Base-by-base conservation (phyloP, 35 echinoderm and acorn worm species). In the Heliocidaris tuberculata region DNA sequence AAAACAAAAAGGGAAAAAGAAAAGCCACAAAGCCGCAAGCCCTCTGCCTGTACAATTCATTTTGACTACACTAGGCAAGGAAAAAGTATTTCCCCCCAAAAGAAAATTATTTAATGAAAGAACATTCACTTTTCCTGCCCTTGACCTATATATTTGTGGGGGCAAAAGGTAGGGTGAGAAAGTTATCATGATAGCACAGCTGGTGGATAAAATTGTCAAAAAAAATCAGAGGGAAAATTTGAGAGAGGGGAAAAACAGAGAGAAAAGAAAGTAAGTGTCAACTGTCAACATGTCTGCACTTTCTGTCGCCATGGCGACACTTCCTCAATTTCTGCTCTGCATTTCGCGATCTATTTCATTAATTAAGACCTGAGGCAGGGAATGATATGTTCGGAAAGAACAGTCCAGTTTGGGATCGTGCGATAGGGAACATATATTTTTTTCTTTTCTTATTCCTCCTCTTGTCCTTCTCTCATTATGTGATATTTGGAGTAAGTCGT, bases 311-410 rank as follows among this genome's bases (percentile, higher is more conserved):
- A 48, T 89, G 31, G 29, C 87, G 19, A 89, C 47, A 19, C 31
- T 89, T 89, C 87, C 87, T 89, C 31, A 48, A 48, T 47, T 89
- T 89, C 47, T 47, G 47, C 87, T 47, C 87, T 48, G 31, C 87
- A 32, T 48, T 48, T 48, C 87, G 87, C 87, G 87, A 89, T 89
- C 87, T 89, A 89, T 89, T 89, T 89, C 87, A 89, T 89, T 89
- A 89, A 89, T 89, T 32, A 89, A 48, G 87, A 48, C 87, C 87
- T 12, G 31, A 89, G 30, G 87, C 87, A 89, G 19, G 87, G 47
- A 89, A 42, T 48, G 87, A 89, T 89, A 47, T 89, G 65, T 78
- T 78, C 65, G 21, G 65, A 78, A n/a, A 78, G 65, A 78, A 78
- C 65, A 78, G 65, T 78, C 6, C 24, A 71, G 61, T 71, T 71